Conservation (phyloP, 2,888 invertebrate species). For the Xanthorhoe designata region DNA sequence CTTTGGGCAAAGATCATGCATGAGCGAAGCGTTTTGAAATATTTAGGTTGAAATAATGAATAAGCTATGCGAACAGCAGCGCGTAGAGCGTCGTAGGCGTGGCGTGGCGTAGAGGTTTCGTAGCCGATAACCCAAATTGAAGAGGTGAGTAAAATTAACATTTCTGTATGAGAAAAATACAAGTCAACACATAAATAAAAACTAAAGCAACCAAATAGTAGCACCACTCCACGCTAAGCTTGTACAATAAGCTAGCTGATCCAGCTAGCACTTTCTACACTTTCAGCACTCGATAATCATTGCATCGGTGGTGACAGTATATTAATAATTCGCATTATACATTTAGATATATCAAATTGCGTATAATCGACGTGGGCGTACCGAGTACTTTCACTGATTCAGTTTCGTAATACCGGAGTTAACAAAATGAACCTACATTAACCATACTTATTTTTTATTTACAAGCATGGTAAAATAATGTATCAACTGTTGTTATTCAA, state of each 20-base stretch:
- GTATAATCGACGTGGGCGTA: constrained; percentile 53
- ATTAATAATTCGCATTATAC: constrained; percentile 56
- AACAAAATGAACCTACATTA: constrained; percentile 10
- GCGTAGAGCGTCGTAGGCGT: constrained; percentile 15
- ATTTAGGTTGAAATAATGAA: background rate
- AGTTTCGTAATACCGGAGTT: constrained; percentile 42
- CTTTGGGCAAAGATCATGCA: constrained; percentile 38
- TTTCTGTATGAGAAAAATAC: background rate
- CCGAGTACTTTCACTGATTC: constrained; percentile 57
- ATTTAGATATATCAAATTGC: constrained; percentile 56
- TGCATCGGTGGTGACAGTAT: constrained; percentile 47
- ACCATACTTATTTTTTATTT: background rate
- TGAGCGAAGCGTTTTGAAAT: constrained; percentile 13
- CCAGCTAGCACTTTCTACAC: constrained; percentile 55
- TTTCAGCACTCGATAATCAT: constrained; percentile 41
- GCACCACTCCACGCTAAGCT: constrained; percentile 13
- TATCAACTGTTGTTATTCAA: no score
- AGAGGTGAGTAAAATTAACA: background rate
- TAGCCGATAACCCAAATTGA: background rate
- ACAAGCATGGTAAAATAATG: background rate
- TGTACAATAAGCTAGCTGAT: constrained; percentile 4
- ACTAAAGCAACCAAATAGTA: background rate
- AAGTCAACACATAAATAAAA: background rate
- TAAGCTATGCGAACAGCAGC: constrained; percentile 12
- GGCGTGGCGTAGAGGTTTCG: constrained; percentile 15